A percentile compares a stretch with the other conserved stretches of the same genome.
Evolutionary conservation across 2,797 vertebrate species (phyloP).

Genomic region (Sternotherus odoratus): DNA sequence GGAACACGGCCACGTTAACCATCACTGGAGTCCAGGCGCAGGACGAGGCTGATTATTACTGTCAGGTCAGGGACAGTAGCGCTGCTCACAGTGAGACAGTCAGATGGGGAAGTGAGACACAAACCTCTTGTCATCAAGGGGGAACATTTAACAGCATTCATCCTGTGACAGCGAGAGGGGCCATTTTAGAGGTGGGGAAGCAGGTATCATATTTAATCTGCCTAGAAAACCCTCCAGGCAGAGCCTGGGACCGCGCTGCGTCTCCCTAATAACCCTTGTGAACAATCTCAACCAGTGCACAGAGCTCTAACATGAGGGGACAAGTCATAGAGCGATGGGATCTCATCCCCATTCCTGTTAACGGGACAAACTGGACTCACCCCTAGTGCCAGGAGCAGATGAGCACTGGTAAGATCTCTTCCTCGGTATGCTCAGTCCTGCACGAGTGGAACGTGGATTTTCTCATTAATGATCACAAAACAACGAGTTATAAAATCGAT

Average conservation of each 20-base stretch:
- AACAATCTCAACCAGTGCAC: background rate
- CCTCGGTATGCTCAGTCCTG: too few relatives aligned
- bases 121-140: background rate
- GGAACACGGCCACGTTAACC: background rate
- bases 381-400: background rate
- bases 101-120: rapidly evolving
- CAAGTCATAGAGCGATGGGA: background rate
- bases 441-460: too few relatives aligned
- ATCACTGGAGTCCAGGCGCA: background rate
- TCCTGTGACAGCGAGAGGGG: too few relatives aligned
- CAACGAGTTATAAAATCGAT: too few relatives aligned
- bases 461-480: too few relatives aligned
- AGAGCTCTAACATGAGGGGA: background rate
- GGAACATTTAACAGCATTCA: too few relatives aligned
- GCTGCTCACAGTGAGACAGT: background rate
- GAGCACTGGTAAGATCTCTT: background rate
- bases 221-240: too few relatives aligned
- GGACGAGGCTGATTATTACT: background rate
- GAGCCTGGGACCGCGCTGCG: too few relatives aligned
- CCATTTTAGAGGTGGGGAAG: too few relatives aligned
- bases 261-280: too few relatives aligned
- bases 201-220: too few relatives aligned
- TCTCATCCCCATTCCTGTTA: background rate
- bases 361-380: background rate
- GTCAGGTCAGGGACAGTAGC: background rate